phyloP scores from a whole-genome alignment of 1,140 invertebrate genomes.

The Papilio aristodemus region DNA sequence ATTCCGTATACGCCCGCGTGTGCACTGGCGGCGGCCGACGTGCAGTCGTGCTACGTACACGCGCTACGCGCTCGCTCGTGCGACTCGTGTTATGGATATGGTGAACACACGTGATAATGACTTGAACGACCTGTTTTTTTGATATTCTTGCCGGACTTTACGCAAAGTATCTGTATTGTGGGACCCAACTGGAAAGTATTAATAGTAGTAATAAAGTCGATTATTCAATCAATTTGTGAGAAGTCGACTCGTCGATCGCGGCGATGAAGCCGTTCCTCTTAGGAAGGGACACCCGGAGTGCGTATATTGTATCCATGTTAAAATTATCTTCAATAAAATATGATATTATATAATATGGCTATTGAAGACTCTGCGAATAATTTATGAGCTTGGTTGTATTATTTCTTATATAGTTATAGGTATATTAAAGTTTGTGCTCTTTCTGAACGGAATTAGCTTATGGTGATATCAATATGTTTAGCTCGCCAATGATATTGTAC shows the following conservation, averaged over 20 bases:
- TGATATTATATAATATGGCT: slow-evolving; percentile 32
- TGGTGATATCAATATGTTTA: slow-evolving; percentile 65
- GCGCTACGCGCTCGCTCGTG: not conserved
- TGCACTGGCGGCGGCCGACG: not conserved
- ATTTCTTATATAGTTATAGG: slow-evolving; percentile 53
- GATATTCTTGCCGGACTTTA: slow-evolving; percentile 68
- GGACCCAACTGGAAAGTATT: slow-evolving; percentile 58
- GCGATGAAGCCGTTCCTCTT: slow-evolving; percentile 31
- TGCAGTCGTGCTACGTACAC: not conserved
- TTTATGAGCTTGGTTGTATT: slow-evolving; percentile 62
- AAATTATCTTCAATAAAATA: slow-evolving; percentile 33
- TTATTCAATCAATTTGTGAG: slow-evolving; percentile 32
- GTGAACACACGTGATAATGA: slow-evolving; percentile 21
- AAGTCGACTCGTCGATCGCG: slow-evolving; percentile 31
- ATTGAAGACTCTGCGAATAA: slow-evolving; percentile 43
- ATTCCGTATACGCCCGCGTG: not conserved
- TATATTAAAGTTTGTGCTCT: slow-evolving; percentile 48
- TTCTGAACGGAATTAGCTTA: slow-evolving; percentile 59
- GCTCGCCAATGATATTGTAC: slow-evolving; percentile 63
- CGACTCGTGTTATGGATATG: not conserved
- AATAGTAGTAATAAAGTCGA: slow-evolving; percentile 30
- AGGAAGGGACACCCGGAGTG: slow-evolving; percentile 27
- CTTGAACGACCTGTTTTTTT: slow-evolving; percentile 34
- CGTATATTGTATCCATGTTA: slow-evolving; percentile 25
- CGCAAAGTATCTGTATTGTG: slow-evolving; percentile 38